Evolutionary conservation across 2,888 invertebrate species (phyloP).

Genomic region (Phragmatobia fuliginosa): DNA sequence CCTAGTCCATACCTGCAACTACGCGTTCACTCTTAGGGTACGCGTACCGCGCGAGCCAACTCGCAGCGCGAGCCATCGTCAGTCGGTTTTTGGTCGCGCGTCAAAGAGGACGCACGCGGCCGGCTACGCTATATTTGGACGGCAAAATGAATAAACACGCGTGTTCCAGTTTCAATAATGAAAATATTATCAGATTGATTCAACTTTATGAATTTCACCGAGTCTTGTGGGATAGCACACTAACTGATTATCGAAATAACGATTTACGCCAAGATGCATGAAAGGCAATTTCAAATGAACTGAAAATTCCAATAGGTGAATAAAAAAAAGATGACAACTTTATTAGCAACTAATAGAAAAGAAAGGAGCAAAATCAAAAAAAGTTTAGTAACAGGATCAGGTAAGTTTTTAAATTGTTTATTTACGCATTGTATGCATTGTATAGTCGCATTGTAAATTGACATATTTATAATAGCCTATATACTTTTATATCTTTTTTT

Average conservation of each 20-base stretch:
- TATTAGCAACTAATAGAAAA: conserved; percentile 43
- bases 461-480: conserved; percentile 35
- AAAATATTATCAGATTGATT: too few species aligned
- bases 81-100: too few species aligned
- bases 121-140: too few species aligned
- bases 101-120: too few species aligned
- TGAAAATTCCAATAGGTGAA: conserved; percentile 33
- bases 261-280: conserved; percentile 44
- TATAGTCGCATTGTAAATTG: conserved; percentile 27
- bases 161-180: too few species aligned
- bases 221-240: too few species aligned
- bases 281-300: conserved; percentile 37
- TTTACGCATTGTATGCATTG: conserved; percentile 27
- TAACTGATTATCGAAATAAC: conserved; percentile 22
- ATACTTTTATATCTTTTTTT: conserved; percentile 26
- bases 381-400: conserved; percentile 37
- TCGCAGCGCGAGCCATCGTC: too few species aligned
- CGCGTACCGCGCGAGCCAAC: too few species aligned
- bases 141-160: too few species aligned
- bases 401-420: conserved; percentile 37
- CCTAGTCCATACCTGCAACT: too few species aligned
- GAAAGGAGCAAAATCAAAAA: conserved; percentile 35
- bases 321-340: conserved; percentile 39
- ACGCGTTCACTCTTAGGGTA: too few species aligned
- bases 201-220: too few species aligned